These are phyloP conservation scores for Anguilla rostrata DNA, from an alignment of 2,113 vertebrate genomes.

Conservation along the genomic window DNA sequence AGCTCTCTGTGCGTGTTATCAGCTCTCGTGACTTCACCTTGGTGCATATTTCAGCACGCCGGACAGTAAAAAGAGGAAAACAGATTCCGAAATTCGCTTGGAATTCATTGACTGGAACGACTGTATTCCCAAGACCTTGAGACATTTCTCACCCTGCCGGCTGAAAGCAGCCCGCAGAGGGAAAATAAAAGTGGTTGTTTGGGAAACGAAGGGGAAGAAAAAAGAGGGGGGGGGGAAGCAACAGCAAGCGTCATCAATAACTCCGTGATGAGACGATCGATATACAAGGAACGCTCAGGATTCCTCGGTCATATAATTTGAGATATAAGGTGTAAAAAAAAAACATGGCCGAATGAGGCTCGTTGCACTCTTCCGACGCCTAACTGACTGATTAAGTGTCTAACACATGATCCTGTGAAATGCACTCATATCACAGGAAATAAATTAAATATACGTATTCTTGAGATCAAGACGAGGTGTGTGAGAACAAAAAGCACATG, in stretches of 20 bases:
- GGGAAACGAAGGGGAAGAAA: conserved; percentile 51
- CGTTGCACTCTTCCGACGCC: neutral
- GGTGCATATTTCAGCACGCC: conserved; percentile 67
- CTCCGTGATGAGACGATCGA: conserved; percentile 33
- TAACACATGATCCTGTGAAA: neutral
- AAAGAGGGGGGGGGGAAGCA: conserved; percentile 14
- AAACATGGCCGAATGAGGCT: neutral
- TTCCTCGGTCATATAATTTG: neutral
- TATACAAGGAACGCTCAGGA: conserved; percentile 49
- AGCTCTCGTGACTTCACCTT: conserved; percentile 68
- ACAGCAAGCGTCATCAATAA: conserved; percentile 22
- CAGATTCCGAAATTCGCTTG: conserved; percentile 68
- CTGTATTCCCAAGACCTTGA: conserved; percentile 74
- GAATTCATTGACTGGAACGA: conserved; percentile 76
- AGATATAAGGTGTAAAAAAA: neutral
- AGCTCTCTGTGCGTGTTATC: conserved; percentile 64
- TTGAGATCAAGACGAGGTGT: neutral
- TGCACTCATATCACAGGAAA: conserved; percentile 18
- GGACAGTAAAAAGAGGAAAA: conserved; percentile 71
- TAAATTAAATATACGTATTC: neutral
- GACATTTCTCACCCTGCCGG: conserved; percentile 70
- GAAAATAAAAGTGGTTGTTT: conserved; percentile 71
- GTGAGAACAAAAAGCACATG: neutral
- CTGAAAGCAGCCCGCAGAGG: conserved; percentile 67
- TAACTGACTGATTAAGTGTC: conserved; percentile 1